These are phyloP conservation scores for Torymus auratus DNA, from an alignment of 2,888 invertebrate species.

Conservation along the genomic window DNA sequence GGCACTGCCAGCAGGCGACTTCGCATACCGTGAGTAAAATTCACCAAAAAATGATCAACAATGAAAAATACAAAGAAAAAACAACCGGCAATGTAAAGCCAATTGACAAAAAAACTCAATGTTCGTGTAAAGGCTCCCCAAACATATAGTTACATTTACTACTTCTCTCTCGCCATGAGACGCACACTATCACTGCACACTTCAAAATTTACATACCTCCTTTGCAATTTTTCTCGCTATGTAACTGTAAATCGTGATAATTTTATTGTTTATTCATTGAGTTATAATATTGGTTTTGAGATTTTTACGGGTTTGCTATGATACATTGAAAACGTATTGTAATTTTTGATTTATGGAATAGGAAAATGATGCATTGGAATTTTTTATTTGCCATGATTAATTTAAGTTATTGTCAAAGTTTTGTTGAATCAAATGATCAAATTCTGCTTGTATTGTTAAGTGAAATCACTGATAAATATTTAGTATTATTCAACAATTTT, in stretches of 20 bases:
- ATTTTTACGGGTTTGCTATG: conserved; percentile 10
- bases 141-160: conserved; percentile 54
- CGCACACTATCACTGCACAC: conserved; percentile 53
- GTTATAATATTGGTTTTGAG: conserved; percentile 1
- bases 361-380: conserved; percentile 13
- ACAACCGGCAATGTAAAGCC: conserved; percentile 55
- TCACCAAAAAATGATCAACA: conserved; percentile 66
- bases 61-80: conserved; percentile 56
- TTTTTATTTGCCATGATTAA: neutral
- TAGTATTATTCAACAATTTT: no score
- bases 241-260: conserved; percentile 49
- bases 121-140: conserved; percentile 58
- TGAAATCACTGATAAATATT: no score
- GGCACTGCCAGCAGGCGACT: conserved; percentile 71
- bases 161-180: conserved; percentile 48
- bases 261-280: conserved; percentile 13
- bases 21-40: conserved; percentile 73
- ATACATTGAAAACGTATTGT: conserved; percentile 31
- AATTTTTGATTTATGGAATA: conserved; percentile 14
- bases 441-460: no score
- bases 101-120: conserved; percentile 57
- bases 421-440: no score
- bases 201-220: conserved; percentile 41
- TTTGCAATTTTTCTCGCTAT: conserved; percentile 29
- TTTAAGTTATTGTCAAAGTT: no score